Percentiles rank a stretch among this genome's conserved stretches.
Conservation (phyloP, 2,888 invertebrate genomes). For the Syritta pipiens region DNA sequence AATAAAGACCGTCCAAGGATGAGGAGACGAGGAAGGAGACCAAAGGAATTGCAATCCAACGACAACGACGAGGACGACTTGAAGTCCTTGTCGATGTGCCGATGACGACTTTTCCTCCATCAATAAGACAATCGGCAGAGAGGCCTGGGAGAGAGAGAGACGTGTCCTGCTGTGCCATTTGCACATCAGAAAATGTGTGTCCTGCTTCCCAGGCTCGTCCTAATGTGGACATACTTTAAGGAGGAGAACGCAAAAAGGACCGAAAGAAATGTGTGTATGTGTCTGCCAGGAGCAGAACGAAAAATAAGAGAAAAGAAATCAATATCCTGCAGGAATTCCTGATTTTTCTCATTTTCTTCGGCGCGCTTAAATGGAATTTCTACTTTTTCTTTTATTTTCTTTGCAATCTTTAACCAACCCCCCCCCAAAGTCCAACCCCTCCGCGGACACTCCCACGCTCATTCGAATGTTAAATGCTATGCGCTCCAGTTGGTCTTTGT, state of each 20-base stretch:
- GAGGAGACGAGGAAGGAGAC: conserved; percentile 6
- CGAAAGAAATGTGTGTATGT: background rate
- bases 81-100: conserved; percentile 30
- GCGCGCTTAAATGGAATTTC: conserved; percentile 16
- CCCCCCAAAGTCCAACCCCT: no score
- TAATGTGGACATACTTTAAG: conserved; percentile 33
- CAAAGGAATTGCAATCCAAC: conserved; percentile 55
- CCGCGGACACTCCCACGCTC: no score
- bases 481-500: conserved; percentile 46
- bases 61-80: conserved; percentile 15
- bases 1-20: conserved; percentile 38
- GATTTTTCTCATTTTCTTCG: conserved; percentile 42
- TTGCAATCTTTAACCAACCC: background rate
- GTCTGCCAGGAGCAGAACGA: background rate
- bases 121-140: conserved; percentile 65
- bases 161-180: conserved; percentile 48
- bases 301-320: conserved; percentile 36
- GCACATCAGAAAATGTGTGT: conserved; percentile 37
- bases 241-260: background rate
- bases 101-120: conserved; percentile 55
- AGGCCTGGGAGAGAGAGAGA: no score
- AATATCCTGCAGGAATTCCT: conserved; percentile 59
- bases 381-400: conserved; percentile 3
- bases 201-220: conserved; percentile 1
- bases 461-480: conserved; percentile 42